Evolutionary conservation across 1,140 invertebrate species (phyloP), one percentile per base, ranked within the genome.

Genomic region (Drosophila biarmipes): DNA sequence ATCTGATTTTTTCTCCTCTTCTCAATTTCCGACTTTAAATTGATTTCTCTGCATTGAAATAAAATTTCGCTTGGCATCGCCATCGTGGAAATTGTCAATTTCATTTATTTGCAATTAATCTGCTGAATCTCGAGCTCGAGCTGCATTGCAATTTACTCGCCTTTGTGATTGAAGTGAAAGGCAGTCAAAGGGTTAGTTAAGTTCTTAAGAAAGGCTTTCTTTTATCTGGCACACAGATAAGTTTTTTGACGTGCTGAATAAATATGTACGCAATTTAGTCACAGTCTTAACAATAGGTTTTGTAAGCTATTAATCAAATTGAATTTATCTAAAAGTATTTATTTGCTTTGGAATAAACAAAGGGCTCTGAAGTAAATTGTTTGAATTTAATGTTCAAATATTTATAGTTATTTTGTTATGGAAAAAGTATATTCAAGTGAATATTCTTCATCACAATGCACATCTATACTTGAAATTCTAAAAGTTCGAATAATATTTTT

Each of bases 11-110:
- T 8, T 11, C 27, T 1, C 12, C 27, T 1, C 12, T 6, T 49
- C 27, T 31, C 46, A 49, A 49, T 49, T 49, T 49, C 46, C 46
- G 46, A 31, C 15, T 12, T 49, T 27, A 31, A 49, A 49, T 31
- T 31, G 46, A 29, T 49, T 49, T 31, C n/a, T 31, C 27, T 31
- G n/a, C 4, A 49, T 29, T 27, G n/a, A 15, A 29, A 29, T 48
- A 29, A 6, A 29, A 29, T 17, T 15, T 49, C 46, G 0, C 17
- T 29, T 19, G 29, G 10, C 29, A 46, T 46, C 4, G 45, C 21
- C 27, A 27, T 46, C 45, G n/a, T 6, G 14, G 14, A 46, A 46
- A 46, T 29, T 27, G 24, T 27, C 45, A 15, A 10, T 46, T 46
- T 27, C 14, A 46, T 46, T 27, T 46, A 46, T 46, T 27, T 46